Evolutionary conservation across 1,140 invertebrate genomes (phyloP).

Genomic region (Nasonia vitripennis): DNA sequence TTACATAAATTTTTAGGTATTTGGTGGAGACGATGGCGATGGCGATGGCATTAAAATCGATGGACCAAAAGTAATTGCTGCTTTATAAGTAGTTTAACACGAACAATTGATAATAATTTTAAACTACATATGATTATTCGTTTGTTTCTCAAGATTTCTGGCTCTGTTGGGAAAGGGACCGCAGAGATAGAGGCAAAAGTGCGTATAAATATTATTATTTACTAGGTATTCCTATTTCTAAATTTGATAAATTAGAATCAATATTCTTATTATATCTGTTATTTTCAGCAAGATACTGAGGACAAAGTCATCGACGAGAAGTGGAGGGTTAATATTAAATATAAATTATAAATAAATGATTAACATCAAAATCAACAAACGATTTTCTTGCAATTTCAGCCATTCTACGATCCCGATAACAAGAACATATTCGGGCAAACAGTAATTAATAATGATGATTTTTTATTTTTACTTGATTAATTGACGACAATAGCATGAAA

Average conservation of each 20-base stretch:
- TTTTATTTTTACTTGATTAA: neutral
- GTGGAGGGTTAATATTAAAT: neutral
- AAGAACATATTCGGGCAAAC: neutral
- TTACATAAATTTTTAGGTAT: neutral
- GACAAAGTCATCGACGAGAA: neutral
- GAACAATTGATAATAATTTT: neutral
- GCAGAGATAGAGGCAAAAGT: neutral
- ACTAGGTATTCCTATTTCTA: neutral
- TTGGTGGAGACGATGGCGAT: neutral
- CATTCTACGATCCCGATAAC: neutral
- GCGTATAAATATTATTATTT: neutral
- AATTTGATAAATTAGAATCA: neutral
- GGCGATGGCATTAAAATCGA: neutral
- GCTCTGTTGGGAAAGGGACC: neutral
- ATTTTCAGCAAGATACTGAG: neutral
- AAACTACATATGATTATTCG: neutral
- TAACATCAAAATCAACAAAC: neutral
- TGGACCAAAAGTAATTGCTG: neutral
- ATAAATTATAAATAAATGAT: neutral
- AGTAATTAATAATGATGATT: neutral
- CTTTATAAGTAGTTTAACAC: neutral
- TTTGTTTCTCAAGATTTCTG: neutral
- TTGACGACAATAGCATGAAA: neutral
- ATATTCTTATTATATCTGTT: neutral
- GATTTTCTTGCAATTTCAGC: neutral